Percentiles rank a stretch among this genome's conserved stretches.
Evolutionary conservation across 2,113 vertebrate species (phyloP).

Genomic region (Scartelaos histophorus): DNA sequence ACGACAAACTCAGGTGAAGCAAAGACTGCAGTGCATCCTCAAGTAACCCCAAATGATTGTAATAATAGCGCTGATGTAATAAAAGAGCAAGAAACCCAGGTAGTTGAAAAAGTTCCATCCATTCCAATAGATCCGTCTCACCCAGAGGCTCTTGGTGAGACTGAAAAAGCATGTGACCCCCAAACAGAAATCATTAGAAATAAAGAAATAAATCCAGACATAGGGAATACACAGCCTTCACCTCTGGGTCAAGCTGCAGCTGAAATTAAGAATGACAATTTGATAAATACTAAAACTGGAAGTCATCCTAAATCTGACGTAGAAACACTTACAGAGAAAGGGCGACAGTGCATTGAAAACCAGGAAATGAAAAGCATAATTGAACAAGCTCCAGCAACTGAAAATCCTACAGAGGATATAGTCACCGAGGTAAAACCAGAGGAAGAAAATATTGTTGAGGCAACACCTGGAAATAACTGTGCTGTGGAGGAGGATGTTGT

Average conservation of each 20-base stretch:
- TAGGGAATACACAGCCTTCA: background rate
- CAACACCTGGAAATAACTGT: conserved; percentile 3
- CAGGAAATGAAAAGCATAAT: background rate
- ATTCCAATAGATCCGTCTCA: conserved; percentile 7
- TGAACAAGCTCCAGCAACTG: background rate
- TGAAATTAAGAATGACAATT: conserved; percentile 5
- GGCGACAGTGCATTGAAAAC: background rate
- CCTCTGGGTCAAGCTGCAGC: conserved; percentile 9
- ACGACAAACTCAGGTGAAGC: conserved; percentile 30
- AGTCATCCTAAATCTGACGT: conserved; percentile 3
- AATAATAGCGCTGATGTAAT: background rate
- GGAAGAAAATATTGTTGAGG: conserved; percentile 3
- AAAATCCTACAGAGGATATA: conserved; percentile 3
- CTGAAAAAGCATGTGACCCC: background rate
- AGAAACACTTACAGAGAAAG: conserved; percentile 21
- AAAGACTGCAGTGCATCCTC: conserved; percentile 11
- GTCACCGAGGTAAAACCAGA: background rate
- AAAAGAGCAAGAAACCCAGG: conserved; percentile 4
- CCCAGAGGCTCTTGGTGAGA: background rate
- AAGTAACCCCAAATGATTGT: conserved; percentile 24
- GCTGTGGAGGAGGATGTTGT: conserved; percentile 5
- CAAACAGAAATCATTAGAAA: background rate
- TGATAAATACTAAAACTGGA: conserved; percentile 7
- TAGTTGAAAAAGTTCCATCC: conserved; percentile 14
- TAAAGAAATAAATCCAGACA: background rate